Evolutionary conservation across 2,888 invertebrate genomes (phyloP), one percentile per base, ranked within the genome.

Genomic region (Pemphredon lugubris): DNA sequence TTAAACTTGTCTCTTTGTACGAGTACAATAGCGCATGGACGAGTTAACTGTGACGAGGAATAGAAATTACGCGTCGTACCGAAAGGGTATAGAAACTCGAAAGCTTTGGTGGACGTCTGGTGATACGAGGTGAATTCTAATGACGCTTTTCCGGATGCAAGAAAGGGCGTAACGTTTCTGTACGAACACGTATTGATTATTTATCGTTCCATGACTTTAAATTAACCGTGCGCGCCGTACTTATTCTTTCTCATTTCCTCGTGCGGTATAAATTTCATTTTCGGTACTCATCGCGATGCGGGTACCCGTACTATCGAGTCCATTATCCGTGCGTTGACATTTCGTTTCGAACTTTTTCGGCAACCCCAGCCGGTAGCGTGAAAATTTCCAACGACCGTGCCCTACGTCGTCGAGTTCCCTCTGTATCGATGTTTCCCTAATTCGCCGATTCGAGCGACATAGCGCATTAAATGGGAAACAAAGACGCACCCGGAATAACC

Each of bases 281-380:
- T 44, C 42, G 50, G 42, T 26, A 42, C 7, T 39, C 21, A 45
- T 18, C n/a, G 39, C 37, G 37, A 78, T 78, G 64, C 77, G 72
- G 77, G 77, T 61, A 47, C 77, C 77, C 77, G 75, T 73, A 78
- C 60, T 48, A 50, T 55, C 54, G 61, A 54, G 54, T 60, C 30
- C 21, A 47, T 13, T n/a, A n/a, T n/a, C 11, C 40, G 60, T 67
- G 37, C 64, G 42, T 70, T 44, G 51, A 71, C 61, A 34, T 14
- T 55, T 44, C 48, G 26, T 32, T 9, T 11, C 11, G 1, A n/a
- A 23, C n/a, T 45, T 45, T 45, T 45, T 21, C 23, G 23, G 23
- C n/a, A 45, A 20, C 11, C n/a, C 14, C 50, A 42, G 34, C 21
- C 9, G 13, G n/a, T 50, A 2, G 9, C 23, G 32, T 44, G 5